Evolutionary conservation across 64 coral and sea anemone species (phyloP), one percentile per base, ranked within the genome.

Genomic region (Actinia equina): DNA sequence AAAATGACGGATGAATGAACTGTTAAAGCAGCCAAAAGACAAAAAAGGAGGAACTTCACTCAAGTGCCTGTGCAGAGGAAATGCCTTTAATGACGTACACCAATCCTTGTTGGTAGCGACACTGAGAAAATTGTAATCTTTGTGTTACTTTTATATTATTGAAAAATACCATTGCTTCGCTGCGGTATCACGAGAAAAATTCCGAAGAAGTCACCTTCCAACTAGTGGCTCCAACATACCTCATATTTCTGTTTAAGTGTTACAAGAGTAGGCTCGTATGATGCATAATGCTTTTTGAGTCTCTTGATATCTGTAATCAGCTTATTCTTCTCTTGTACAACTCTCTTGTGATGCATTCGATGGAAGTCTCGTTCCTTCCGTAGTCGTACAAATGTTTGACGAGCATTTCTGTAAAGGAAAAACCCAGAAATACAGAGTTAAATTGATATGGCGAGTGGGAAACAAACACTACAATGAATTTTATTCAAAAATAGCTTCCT

Each of bases 301-400:
- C 97, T 98, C 87, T 92, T 95, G 41, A 98, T 92, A 63, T 98
- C 96, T 64, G 93, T 98, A 62, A 98, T 94, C 1, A 98, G 89
- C 80, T 89, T 88, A 49, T 98, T 98, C 80, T 98, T 98, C 56
- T 98, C 96, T 61, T 98, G 96, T 17, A 98, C 96, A 84, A 98
- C 93, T 88, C 96, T 94, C 52, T 98, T 98, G 52, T 98, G 96
- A 77, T 98, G 96, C 96, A 98, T 98, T 88, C 96, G 84, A 44
- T 98, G 96, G 80, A 98, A 98, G 83, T 98, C 96, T 78, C 96
- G 88, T 93, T 98, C 96, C 69, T 98, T 98, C 49, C 91, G 91
- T 25, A 98, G 71, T 46, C 96, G 71, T 45, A 98, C 96, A 95
- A 95, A 98, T 22, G 96, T 98, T 62, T 98, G 96, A 5, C 94